Conservation (phyloP, 2,797 vertebrate genomes). For the Sebastes taczanowskii region DNA sequence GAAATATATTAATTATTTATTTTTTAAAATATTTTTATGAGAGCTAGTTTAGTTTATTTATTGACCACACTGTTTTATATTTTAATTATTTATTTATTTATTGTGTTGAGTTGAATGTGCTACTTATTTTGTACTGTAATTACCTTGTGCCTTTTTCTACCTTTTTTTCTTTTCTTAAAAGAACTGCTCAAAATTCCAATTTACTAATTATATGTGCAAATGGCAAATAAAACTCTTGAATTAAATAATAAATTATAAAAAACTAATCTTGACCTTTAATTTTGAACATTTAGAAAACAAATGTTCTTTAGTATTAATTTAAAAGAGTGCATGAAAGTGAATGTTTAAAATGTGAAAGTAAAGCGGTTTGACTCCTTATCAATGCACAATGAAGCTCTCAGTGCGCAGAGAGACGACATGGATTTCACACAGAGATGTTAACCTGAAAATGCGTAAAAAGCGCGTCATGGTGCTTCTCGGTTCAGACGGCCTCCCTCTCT, state of each 20-base stretch:
- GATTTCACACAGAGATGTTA: slow-evolving; percentile 77
- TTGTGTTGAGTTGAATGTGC: no score
- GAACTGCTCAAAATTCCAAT: no score
- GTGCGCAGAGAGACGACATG: slow-evolving; percentile 64
- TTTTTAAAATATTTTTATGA: no score
- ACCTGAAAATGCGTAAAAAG: slow-evolving; percentile 81
- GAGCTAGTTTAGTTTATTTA: no score
- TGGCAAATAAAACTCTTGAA: no score
- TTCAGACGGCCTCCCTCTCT: slow-evolving; percentile 52
- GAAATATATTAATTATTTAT: no score
- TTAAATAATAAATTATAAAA: background rate
- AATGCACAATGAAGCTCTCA: slow-evolving; percentile 82
- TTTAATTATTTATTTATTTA: no score
- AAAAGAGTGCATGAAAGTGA: background rate
- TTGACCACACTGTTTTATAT: no score
- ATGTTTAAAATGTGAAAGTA: background rate
- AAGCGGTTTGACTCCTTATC: slow-evolving; percentile 49
- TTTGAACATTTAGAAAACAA: background rate
- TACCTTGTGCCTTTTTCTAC: no score
- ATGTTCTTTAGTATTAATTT: background rate
- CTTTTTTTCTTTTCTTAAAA: no score
- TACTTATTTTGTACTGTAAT: no score
- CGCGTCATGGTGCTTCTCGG: slow-evolving; percentile 73
- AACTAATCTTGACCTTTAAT: background rate
- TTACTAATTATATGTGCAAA: no score